Evolutionary conservation across 2,888 invertebrate genomes (phyloP).

Genomic region (Psylliodes chrysocephalus): DNA sequence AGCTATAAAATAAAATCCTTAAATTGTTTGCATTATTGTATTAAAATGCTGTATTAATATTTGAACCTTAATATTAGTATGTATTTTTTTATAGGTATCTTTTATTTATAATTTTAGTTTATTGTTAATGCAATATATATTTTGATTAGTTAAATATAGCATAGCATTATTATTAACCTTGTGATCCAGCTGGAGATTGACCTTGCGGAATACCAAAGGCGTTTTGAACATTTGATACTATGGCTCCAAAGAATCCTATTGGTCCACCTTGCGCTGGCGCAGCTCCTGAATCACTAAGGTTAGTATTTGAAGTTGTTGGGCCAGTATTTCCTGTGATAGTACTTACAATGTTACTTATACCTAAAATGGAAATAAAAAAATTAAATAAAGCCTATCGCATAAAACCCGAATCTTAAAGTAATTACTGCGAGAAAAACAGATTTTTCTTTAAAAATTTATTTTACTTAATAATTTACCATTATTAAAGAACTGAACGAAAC

Average conservation of each 20-base stretch:
- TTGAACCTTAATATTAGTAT: no score
- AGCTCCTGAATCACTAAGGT: slow-evolving; percentile 45
- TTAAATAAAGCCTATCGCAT: no score
- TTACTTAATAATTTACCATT: slow-evolving; percentile 40
- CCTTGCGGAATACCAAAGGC: slow-evolving; percentile 38
- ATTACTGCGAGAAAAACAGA: neutral
- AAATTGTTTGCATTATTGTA: no score
- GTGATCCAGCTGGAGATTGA: slow-evolving; percentile 33
- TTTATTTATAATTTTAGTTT: no score
- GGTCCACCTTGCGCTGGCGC: slow-evolving; percentile 16
- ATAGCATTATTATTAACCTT: slow-evolving; percentile 41
- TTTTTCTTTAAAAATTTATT: no score
- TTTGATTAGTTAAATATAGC: no score
- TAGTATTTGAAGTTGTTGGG: slow-evolving; percentile 41
- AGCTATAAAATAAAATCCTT: no score
- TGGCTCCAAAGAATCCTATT: slow-evolving; percentile 31
- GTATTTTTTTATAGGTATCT: no score
- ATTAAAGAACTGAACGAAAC: slow-evolving; percentile 46
- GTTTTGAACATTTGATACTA: slow-evolving; percentile 45
- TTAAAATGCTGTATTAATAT: no score
- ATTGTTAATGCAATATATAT: no score
- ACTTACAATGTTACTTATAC: slow-evolving; percentile 45
- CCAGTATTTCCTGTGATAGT: slow-evolving; percentile 37
- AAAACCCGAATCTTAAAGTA: neutral
- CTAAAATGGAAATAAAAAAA: slow-evolving; percentile 34